Percentiles rank a stretch among this genome's conserved stretches.
Conservation (phyloP, 2,888 invertebrate genomes). For the Muscina levida region DNA sequence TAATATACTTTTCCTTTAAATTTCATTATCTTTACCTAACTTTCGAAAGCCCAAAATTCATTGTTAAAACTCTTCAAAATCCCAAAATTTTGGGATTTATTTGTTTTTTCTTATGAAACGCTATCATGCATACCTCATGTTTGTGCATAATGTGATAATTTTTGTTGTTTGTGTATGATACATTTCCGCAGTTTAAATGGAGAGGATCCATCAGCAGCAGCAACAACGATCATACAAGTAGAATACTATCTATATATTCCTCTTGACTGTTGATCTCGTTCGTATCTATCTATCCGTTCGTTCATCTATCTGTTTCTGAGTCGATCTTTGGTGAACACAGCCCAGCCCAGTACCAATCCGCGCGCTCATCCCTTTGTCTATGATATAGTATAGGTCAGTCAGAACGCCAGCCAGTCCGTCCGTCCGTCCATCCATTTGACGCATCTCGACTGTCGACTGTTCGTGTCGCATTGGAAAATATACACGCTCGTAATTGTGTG, state of each 20-base stretch:
- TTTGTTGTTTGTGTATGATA: conserved; percentile 13
- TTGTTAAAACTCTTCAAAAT: no score
- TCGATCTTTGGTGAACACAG: background rate
- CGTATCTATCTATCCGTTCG: conserved; percentile 41
- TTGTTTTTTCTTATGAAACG: no score
- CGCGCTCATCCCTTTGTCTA: conserved; percentile 41
- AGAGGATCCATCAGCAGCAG: no score
- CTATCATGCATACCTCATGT: background rate
- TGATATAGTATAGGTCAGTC: background rate
- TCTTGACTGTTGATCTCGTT: conserved; percentile 15
- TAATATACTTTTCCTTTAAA: no score
- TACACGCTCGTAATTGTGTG: conserved; percentile 60
- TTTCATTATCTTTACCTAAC: no score
- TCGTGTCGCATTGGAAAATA: conserved; percentile 52
- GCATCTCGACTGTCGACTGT: conserved; percentile 17
- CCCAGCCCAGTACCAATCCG: no score
- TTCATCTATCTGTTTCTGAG: conserved; percentile 35
- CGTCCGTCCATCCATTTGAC: background rate
- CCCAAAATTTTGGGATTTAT: no score
- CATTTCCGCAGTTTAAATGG: conserved; percentile 19
- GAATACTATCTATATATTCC: background rate
- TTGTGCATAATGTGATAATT: background rate
- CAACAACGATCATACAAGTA: no score
- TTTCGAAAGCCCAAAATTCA: no score
- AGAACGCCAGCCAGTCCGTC: background rate